Evolutionary conservation across 2,888 invertebrate genomes (phyloP).

Genomic region (Aphidoletes aphidimyza): DNA sequence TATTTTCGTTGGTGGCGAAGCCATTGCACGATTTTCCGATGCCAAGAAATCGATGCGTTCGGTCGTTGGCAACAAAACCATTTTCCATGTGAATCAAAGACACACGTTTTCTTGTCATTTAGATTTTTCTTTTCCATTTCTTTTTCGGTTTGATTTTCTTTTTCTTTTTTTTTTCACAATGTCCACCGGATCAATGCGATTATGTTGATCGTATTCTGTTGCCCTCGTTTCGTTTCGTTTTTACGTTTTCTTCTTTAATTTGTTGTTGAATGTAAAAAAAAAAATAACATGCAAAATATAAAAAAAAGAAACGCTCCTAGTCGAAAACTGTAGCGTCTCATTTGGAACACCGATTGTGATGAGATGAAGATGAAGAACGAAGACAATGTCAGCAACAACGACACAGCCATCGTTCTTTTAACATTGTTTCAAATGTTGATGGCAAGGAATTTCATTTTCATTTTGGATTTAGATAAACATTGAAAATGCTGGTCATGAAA

Average conservation of each 20-base stretch:
- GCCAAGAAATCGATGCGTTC: not conserved
- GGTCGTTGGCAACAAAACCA: not conserved
- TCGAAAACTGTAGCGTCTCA: not conserved
- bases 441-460: slow-evolving; percentile 29
- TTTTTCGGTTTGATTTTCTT: too few relatives aligned
- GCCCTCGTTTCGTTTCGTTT: not conserved
- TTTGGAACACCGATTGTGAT: not conserved
- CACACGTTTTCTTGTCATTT: not conserved
- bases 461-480: slow-evolving; percentile 44
- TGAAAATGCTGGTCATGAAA: slow-evolving; percentile 48
- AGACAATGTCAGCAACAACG: not conserved
- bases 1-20: too few relatives aligned
- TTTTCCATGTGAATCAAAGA: not conserved
- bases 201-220: not conserved
- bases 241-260: not conserved
- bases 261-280: slow-evolving; percentile 31
- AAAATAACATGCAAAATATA: not conserved
- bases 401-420: not conserved
- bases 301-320: not conserved
- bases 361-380: not conserved
- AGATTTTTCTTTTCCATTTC: too few relatives aligned
- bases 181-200: slow-evolving; percentile 8
- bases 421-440: not conserved
- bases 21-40: not conserved
- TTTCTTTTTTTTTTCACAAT: not conserved